Evolutionary conservation across 2,888 invertebrate genomes (phyloP), one percentile per base, ranked within the genome.

Genomic region (Archips crataeganus): DNA sequence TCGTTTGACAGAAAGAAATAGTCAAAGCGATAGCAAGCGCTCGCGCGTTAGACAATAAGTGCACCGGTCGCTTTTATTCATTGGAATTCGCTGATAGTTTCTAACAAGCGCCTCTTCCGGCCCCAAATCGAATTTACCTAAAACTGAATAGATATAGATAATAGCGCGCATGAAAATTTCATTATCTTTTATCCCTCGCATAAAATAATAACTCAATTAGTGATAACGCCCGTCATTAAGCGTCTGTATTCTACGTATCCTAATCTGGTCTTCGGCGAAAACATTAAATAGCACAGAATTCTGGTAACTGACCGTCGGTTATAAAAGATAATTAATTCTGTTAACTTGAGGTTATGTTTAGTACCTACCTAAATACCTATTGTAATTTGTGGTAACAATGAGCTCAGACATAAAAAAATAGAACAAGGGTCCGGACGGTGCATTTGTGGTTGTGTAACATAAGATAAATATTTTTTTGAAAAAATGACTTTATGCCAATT

Each of bases 221-320:
- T 9, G 49, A 65, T 65, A 65, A 51, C 36, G 36, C 13, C n/a
- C 65, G 51, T 51, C 65, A 51, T 65, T 65, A 65, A 65, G 32
- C 36, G 51, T 36, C n/a, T 51, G 51, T 65, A 47, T 63, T 65
- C 65, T 51, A 51, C n/a, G 65, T 65, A 65, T 51, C n/a, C 65
- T 65, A 65, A 65, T 65, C 65, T 36, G 34, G 51, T 47, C 32
- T 65, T 65, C 65, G 9, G 65, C 51, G 51, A 65, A 65, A 63
- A 15, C 51, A 36, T 51, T 49, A 64, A 51, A 51, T 65, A 51
- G 65, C 4, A 34, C 47, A 36, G 13, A 62, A 51, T 65, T 65
- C 51, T 36, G 65, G 15, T 49, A 65, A 65, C 51, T 51, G 51
- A 51, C 51, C 49, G 3, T 11, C 5, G n/a, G 13, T n/a, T 42